phyloP scores from a whole-genome alignment of 2,888 invertebrate species.

The Latrodectus hesperus region DNA sequence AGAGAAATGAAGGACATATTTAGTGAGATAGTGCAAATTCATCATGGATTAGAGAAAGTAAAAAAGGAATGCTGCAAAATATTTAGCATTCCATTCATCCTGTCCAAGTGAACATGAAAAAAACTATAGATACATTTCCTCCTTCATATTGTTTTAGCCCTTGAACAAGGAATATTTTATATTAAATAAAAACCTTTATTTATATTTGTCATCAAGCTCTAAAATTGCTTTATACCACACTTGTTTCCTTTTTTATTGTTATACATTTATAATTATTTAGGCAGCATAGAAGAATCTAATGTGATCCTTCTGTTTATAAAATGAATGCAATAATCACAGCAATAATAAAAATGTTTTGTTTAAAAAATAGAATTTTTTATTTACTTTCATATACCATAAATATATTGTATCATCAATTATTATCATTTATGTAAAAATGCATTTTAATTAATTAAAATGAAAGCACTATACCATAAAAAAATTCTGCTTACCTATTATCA shows the following conservation, averaged over 20 bases:
- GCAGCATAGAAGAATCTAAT: conserved; percentile 11
- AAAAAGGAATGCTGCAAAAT: conserved; percentile 47
- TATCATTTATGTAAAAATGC: too few species aligned
- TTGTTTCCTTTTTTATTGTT: conserved; percentile 21
- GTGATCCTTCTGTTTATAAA: conserved; percentile 40
- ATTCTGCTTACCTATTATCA: too few species aligned
- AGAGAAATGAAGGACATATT: conserved; percentile 43
- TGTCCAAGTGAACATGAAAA: conserved; percentile 14
- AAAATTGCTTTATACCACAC: conserved; percentile 18
- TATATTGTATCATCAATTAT: not conserved
- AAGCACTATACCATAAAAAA: too few species aligned
- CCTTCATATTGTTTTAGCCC: conserved; percentile 38
- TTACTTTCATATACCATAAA: not conserved
- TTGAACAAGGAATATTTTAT: conserved; percentile 25
- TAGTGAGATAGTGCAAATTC: conserved; percentile 63
- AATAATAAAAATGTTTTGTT: conserved; percentile 45
- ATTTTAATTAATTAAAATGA: too few species aligned
- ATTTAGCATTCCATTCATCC: conserved; percentile 56
- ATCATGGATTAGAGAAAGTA: conserved; percentile 26
- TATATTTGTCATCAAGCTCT: conserved; percentile 29
- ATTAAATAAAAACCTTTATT: conserved; percentile 15
- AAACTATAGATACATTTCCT: conserved; percentile 51
- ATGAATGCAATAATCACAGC: conserved; percentile 42
- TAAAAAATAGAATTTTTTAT: not conserved
- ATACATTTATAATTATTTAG: conserved; percentile 15